Evolutionary conservation across 1,140 invertebrate species (phyloP).

Genomic region (Anthonomus grandis): DNA sequence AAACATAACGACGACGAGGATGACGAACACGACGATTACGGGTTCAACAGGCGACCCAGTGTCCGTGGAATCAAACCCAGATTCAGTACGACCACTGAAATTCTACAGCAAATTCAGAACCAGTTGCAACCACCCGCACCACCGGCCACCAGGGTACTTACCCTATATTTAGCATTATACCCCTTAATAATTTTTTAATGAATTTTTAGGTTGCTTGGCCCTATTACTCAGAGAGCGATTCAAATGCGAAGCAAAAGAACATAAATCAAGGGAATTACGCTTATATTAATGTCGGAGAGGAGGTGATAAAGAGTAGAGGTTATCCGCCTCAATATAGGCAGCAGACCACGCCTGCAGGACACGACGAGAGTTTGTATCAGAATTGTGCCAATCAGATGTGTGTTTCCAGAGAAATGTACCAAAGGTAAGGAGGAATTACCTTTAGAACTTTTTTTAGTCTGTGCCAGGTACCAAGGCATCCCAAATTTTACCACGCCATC

Average conservation of each 20-base stretch:
- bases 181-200: conserved; percentile 1
- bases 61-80: conserved; percentile 73
- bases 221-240: conserved; percentile 58
- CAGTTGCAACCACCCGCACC: conserved; percentile 56
- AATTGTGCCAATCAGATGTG: conserved; percentile 55
- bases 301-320: conserved; percentile 37
- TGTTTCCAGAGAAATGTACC: conserved; percentile 45
- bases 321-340: conserved; percentile 49
- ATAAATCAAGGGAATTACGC: conserved; percentile 31
- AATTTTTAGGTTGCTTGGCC: conserved; percentile 53
- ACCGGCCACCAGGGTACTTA: conserved; percentile 24
- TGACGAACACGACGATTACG: conserved; percentile 83
- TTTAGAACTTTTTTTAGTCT: too few relatives aligned
- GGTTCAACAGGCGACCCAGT: conserved; percentile 81
- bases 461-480: too few relatives aligned
- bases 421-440: conserved; percentile 34
- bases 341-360: conserved; percentile 40
- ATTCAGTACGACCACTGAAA: conserved; percentile 75
- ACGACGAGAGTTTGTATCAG: conserved; percentile 53
- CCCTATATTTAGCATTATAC: neutral
- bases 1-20: conserved; percentile 60
- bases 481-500: too few relatives aligned
- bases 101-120: conserved; percentile 74
- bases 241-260: conserved; percentile 37
- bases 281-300: conserved; percentile 31